Conservation (phyloP, 2,797 vertebrate genomes). For the Microctenopoma lineatum region DNA sequence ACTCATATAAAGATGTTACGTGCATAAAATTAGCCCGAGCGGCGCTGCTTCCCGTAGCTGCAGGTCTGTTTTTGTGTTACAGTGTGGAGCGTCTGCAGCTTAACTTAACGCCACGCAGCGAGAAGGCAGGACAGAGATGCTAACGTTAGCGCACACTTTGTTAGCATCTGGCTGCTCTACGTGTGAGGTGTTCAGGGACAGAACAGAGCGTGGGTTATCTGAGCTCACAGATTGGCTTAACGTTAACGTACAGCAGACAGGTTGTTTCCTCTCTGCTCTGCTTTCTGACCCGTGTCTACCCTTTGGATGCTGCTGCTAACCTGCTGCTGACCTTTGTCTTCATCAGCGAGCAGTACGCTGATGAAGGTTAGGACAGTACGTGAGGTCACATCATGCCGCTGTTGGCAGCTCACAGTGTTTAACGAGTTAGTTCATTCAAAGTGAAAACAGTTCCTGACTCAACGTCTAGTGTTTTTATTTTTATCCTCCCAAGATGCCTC, state of each 20-base stretch:
- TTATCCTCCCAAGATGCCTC: too few relatives aligned
- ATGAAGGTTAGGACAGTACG: background rate
- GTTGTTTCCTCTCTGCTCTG: background rate
- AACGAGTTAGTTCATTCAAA: background rate
- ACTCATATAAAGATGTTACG: background rate
- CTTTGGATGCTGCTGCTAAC: conserved; percentile 3
- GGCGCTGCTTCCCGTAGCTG: background rate
- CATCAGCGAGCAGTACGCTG: background rate
- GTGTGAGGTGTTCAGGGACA: too few relatives aligned
- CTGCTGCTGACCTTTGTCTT: conserved; percentile 1
- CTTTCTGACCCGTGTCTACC: conserved; percentile 1
- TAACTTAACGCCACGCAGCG: too few relatives aligned
- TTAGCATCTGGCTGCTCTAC: background rate
- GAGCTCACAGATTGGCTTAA: too few relatives aligned
- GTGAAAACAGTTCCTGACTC: background rate
- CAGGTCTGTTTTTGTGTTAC: too few relatives aligned
- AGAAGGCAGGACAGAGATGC: too few relatives aligned
- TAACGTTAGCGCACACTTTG: background rate
- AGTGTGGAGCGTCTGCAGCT: too few relatives aligned
- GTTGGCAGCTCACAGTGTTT: background rate
- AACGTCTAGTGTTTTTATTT: background rate
- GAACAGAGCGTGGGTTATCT: too few relatives aligned
- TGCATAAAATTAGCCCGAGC: background rate
- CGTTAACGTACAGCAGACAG: too few relatives aligned
- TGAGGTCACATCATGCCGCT: background rate